Percentiles rank a stretch among this genome's conserved stretches.
These are phyloP conservation scores for Tetragonisca angustula DNA, from an alignment of 2,888 invertebrate species.

Conservation along the genomic window DNA sequence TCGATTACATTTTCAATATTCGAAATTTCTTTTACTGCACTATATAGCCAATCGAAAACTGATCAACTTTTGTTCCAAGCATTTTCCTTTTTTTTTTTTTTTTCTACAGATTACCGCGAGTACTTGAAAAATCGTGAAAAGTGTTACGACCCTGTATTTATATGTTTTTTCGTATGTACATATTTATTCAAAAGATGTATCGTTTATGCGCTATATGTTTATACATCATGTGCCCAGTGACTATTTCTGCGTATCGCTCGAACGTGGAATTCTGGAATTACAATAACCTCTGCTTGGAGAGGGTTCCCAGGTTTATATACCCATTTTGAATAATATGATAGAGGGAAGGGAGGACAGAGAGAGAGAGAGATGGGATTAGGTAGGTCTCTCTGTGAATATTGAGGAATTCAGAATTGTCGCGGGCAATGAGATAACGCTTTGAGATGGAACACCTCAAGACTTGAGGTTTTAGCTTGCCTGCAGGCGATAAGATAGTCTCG, in stretches of 20 bases:
- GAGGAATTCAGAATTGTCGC: background rate
- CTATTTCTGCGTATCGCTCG: background rate
- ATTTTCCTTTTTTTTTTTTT: too few relatives aligned
- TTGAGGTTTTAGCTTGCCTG: background rate
- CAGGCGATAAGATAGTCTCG: background rate
- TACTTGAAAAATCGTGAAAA: too few relatives aligned
- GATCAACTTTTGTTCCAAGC: too few relatives aligned
- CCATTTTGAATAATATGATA: background rate
- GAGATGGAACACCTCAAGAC: background rate
- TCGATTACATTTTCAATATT: too few relatives aligned
- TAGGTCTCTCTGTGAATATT: background rate
- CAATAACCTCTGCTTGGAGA: background rate
- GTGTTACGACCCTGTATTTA: too few relatives aligned
- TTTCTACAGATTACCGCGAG: too few relatives aligned
- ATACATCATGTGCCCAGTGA: too few relatives aligned
- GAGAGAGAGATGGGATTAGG: background rate
- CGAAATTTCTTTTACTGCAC: too few relatives aligned
- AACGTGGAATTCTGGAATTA: background rate
- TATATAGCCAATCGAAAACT: too few relatives aligned
- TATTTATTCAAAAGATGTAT: background rate
- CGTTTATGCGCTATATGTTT: too few relatives aligned
- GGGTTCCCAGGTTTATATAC: background rate
- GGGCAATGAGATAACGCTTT: background rate
- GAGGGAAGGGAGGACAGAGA: background rate
- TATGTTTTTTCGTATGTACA: background rate